Conservation (phyloP, 2,888 invertebrate species). For the Crossocerus cetratus region DNA sequence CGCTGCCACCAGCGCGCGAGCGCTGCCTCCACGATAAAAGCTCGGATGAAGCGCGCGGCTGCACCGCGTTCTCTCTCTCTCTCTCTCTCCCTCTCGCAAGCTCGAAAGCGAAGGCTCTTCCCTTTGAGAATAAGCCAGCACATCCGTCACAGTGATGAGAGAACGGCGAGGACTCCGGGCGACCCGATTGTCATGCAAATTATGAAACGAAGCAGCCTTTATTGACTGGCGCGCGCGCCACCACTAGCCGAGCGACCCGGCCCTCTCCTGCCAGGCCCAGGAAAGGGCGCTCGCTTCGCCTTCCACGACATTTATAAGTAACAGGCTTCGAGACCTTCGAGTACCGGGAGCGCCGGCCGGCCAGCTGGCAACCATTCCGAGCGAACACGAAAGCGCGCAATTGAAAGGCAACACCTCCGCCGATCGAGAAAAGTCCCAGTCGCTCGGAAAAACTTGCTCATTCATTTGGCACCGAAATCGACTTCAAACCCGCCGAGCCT, state of each 20-base stretch:
- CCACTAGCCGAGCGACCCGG: neutral
- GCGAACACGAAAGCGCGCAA: no score
- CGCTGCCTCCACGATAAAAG: slow-evolving; percentile 49
- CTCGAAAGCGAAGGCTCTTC: slow-evolving; percentile 47
- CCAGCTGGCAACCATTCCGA: no score
- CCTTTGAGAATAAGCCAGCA: slow-evolving; percentile 55
- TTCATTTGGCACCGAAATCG: slow-evolving; percentile 10
- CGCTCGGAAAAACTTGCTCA: no score
- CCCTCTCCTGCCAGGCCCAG: neutral
- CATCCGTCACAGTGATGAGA: slow-evolving; percentile 56
- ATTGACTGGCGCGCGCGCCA: slow-evolving; percentile 55
- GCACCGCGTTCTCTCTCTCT: no score
- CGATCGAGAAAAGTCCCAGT: no score
- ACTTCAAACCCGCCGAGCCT: slow-evolving; percentile 6
- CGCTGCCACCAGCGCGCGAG: neutral
- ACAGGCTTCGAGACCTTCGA: no score
- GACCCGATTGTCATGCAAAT: slow-evolving; percentile 71
- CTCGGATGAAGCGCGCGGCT: slow-evolving; percentile 48
- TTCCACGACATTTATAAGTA: no score
- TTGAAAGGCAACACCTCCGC: no score
- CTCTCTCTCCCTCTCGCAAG: slow-evolving; percentile 16
- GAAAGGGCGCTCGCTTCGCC: neutral
- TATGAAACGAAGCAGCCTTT: slow-evolving; percentile 61
- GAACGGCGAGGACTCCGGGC: slow-evolving; percentile 43
- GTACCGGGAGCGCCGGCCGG: no score